Base-by-base conservation (phyloP, 2,113 vertebrate genomes). In the Tor tambroides region DNA sequence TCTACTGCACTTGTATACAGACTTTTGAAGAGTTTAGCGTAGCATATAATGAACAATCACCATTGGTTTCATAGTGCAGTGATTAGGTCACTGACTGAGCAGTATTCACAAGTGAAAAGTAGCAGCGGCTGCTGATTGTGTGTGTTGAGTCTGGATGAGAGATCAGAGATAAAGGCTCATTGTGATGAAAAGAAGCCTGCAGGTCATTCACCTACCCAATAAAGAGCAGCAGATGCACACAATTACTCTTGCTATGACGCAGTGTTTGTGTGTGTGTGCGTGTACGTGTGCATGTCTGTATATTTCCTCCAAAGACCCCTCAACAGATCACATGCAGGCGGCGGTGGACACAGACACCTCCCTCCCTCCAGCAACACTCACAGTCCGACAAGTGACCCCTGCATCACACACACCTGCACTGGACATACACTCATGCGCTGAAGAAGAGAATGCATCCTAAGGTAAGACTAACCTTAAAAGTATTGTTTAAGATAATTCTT, bases 121-220 rank as follows among this genome's bases (percentile, higher is more conserved):
- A 72, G 54, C 78, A 80, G 21, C 38, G 87, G 83, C 38, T 72
- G 74, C 51, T 86, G 77, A 82, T 79, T 87, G 84, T 77, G 76
- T 83, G 87, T 54, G 72, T 59, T 63, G 61, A 67, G 89, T 23
- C 91, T 92, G 89, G 56, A 74, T 83, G 54, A 67, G 77, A 92
- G 89, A 84, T 85, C 32, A 77, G n/a, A 87, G 85, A 89, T 89
- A 88, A 89, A 79, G 19, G 35, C 51, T 81, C 54, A 67, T 72
- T 69, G 23, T 85, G 72, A 19, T 26, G 28, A 54, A 85, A 83
- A 89, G 79, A 89, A 89, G 89, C 92, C 93, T 92, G 83, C 91
- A 93, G 93, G 90, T 91, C 90, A 90, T 92, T 92, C 90, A 90
- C 87, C 87, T 87, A 85, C 88, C 84, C 91, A 91, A 92, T 91